phyloP scores from a whole-genome alignment of 2,113 vertebrate species.

The Phyllostomus discolor region DNA sequence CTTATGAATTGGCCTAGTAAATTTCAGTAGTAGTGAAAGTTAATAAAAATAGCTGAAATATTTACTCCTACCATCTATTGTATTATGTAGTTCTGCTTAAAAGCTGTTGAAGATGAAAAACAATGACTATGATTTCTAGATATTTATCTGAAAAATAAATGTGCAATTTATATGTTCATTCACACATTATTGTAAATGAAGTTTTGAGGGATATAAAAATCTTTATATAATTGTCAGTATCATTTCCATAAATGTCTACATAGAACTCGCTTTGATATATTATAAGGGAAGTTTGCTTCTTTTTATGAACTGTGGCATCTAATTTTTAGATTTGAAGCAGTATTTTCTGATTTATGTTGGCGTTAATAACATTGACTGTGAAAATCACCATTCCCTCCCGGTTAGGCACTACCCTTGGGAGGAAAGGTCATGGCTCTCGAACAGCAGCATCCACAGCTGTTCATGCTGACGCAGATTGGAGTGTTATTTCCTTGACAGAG shows the following conservation, averaged over 20 bases:
- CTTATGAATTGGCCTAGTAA: background rate
- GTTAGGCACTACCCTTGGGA: conserved; percentile 78
- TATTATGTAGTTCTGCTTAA: background rate
- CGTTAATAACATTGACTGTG: conserved; percentile 81
- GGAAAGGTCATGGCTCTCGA: conserved; percentile 77
- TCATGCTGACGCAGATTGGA: conserved; percentile 75
- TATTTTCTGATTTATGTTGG: conserved; percentile 80
- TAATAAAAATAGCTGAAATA: background rate
- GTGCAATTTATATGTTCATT: conserved; percentile 18
- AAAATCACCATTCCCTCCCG: conserved; percentile 72
- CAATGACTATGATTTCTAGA: background rate
- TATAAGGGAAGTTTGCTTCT: conserved; percentile 55
- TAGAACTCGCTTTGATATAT: conserved; percentile 71
- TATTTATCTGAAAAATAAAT: conserved; percentile 3
- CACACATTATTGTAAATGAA: conserved; percentile 1
- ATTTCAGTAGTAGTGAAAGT: background rate
- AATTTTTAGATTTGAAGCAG: conserved; percentile 71
- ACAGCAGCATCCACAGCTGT: conserved; percentile 77
- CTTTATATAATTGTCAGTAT: conserved; percentile 15
- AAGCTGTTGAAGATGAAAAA: background rate
- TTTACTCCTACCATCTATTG: background rate
- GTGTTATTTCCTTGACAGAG: conserved; percentile 79
- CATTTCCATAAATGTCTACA: conserved; percentile 58
- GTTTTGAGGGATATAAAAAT: background rate
- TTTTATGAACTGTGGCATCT: conserved; percentile 77